A percentile compares a stretch with the other conserved stretches of the same genome.
These are phyloP conservation scores for Campylomormyrus numenius DNA, from an alignment of 2,113 vertebrate species.

Conservation along the genomic window DNA sequence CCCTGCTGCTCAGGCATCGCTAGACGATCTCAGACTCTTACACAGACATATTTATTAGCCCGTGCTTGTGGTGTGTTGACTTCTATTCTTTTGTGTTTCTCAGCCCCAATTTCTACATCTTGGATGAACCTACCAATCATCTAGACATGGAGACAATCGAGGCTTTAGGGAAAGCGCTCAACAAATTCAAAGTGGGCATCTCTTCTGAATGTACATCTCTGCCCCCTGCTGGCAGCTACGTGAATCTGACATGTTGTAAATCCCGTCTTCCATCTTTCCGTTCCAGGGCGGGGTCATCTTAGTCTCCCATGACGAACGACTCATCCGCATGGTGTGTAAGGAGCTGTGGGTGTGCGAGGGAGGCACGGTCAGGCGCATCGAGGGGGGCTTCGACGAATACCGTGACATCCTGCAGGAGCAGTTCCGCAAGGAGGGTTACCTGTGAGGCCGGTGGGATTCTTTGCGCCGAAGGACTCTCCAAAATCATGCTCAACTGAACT, in stretches of 20 bases:
- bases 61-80: not conserved
- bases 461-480: not conserved
- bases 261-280: not conserved
- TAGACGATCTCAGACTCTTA: not conserved
- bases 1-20: not conserved
- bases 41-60: not conserved
- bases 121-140: conserved; percentile 96
- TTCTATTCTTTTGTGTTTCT: not conserved
- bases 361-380: conserved; percentile 67
- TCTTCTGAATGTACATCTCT: not conserved
- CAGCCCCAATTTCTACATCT: conserved; percentile 94
- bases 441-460: conserved; percentile 60
- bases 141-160: conserved; percentile 99
- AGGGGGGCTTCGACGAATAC: conserved; percentile 95
- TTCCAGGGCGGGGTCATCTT: conserved; percentile 84
- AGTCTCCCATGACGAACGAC: conserved; percentile 90
- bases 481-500: not conserved
- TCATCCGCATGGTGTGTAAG: conserved; percentile 86
- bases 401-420: conserved; percentile 90
- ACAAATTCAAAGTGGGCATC: conserved; percentile 72
- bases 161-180: conserved; percentile 82
- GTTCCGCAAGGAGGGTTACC: conserved; percentile 89
- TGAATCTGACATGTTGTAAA: not conserved
- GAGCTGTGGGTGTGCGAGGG: conserved; percentile 94
- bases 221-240: not conserved